Conservation (phyloP, 2,888 invertebrate genomes). For the Griposia aprilina region DNA sequence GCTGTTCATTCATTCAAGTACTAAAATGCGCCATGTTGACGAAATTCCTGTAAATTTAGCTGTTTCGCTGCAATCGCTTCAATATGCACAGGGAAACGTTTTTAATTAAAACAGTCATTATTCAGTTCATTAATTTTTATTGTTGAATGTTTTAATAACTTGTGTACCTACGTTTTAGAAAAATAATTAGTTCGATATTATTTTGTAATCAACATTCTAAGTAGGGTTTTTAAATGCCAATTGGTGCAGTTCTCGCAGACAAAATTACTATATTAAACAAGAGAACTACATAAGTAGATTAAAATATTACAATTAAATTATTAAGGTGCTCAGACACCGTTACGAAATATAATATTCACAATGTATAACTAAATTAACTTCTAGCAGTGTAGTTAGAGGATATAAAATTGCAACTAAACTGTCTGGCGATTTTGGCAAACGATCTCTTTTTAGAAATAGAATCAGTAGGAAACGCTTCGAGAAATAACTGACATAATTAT, state of each 20-base stretch:
- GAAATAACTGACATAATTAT: not conserved
- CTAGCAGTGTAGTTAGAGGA: slow-evolving; percentile 47
- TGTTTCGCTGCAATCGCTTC: slow-evolving; percentile 34
- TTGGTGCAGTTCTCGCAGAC: slow-evolving; percentile 2
- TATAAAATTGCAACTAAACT: slow-evolving; percentile 66
- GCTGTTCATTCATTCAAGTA: slow-evolving; percentile 24
- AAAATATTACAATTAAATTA: slow-evolving; percentile 28
- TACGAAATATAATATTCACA: slow-evolving; percentile 30
- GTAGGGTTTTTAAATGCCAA: slow-evolving; percentile 8
- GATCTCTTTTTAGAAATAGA: slow-evolving; percentile 44
- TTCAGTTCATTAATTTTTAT: slow-evolving; percentile 43
- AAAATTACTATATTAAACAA: slow-evolving; percentile 15
- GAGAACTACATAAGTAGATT: slow-evolving; percentile 7
- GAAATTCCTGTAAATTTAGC: slow-evolving; percentile 29
- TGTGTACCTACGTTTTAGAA: slow-evolving; percentile 1
- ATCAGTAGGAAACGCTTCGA: slow-evolving; percentile 13
- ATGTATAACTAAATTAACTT: slow-evolving; percentile 31
- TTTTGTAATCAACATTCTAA: slow-evolving; percentile 2
- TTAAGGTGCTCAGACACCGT: slow-evolving; percentile 31
- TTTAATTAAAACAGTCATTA: slow-evolving; percentile 38
- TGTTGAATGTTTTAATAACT: slow-evolving; percentile 15
- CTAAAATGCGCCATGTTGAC: slow-evolving; percentile 38
- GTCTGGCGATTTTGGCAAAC: slow-evolving; percentile 61
- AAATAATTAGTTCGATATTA: slow-evolving; percentile 11
- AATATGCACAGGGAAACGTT: slow-evolving; percentile 38